Base-by-base conservation (phyloP, 1,140 invertebrate species). In the Heliconius himera region DNA sequence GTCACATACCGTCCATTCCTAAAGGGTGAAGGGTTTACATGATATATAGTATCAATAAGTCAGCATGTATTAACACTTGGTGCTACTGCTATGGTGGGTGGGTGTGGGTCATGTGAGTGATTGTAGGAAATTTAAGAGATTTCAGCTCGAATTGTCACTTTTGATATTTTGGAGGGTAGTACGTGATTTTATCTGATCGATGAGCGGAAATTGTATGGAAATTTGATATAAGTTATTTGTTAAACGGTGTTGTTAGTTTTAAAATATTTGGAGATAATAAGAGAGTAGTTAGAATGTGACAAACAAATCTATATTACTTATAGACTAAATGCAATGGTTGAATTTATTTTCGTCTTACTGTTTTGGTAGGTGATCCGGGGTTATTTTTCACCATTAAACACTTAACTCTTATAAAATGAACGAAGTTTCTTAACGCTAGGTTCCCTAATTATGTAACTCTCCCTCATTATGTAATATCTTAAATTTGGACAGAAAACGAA, bases 1-100 rank as follows among this genome's bases (percentile, higher is more conserved):
- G 5, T 66, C 26, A 16, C 11, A 66, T 66, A 66, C 60, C 70
- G 46, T 54, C 74, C 60, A 77, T 72, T 74, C 76, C 75, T 82
- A 80, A 82, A 77, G 66, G 78, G 73, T 72, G 71, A 82, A 84
- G 85, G 86, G 87, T 84, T 78, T 76, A 75, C 80, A 80, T 90
- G 88, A 91, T 70, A 77, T 79, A 91, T 91, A 75, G 79, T 22
- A 41, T 79, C 88, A 87, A 90, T 91, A 91, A 90, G 87, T 91
- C 89, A 91, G 56, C 78, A 26, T 13, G 88, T 88, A 90, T 91
- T 90, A 90, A 83, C 87, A 77, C 88, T 76, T 74, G 51, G 83
- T 85, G 86, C 79, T 56, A 51, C 49, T 51, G 49, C 16, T 51
- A 13, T 46, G 49, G 49, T 20, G 18, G 16, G 49, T 51, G 49